phyloP scores from a whole-genome alignment of 2,113 vertebrate species.

The Ginglymostoma cirratum region DNA sequence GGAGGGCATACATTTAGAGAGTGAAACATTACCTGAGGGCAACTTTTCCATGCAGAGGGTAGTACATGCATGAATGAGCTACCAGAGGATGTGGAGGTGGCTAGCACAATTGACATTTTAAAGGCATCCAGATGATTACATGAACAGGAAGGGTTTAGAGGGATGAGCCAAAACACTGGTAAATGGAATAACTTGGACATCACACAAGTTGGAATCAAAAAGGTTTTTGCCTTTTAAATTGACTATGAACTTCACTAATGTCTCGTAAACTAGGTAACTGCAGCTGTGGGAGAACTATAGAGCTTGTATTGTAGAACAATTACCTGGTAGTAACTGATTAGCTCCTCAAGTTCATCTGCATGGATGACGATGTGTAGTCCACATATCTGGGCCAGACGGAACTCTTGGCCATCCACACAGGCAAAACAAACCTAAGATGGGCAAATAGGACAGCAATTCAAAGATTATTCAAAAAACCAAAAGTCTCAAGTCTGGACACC shows the following conservation, averaged over 20 bases:
- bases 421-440: conserved; percentile 76
- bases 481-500: neutral
- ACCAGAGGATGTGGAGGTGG: no score
- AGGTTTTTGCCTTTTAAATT: no score
- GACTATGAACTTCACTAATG: neutral
- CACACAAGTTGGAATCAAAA: no score
- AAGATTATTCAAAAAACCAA: neutral
- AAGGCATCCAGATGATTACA: no score
- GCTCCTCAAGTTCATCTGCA: conserved; percentile 82
- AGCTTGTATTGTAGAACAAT: neutral
- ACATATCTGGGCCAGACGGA: conserved; percentile 77
- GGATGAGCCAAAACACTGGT: no score
- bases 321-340: conserved; percentile 84
- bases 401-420: conserved; percentile 81
- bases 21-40: no score
- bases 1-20: no score
- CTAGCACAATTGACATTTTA: no score
- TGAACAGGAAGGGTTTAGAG: no score
- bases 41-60: no score
- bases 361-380: conserved; percentile 87
- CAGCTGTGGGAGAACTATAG: neutral
- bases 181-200: no score
- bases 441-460: neutral
- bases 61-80: no score
- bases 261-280: neutral